Conservation (phyloP, 1,140 invertebrate species). For the Drosophila subobscura region DNA sequence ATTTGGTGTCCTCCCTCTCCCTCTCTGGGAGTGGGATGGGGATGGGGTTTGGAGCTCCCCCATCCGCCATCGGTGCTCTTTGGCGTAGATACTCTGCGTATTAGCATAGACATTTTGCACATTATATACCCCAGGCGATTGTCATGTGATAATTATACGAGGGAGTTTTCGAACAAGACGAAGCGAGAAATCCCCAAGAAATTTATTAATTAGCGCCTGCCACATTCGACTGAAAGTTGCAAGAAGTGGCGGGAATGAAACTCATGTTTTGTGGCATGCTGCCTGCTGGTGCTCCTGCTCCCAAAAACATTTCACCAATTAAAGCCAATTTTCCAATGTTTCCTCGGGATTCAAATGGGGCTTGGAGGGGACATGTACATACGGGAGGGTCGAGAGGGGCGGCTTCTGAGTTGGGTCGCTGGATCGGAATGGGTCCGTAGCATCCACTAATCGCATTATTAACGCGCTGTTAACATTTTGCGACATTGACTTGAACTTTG, state of each 20-base stretch:
- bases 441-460: slow-evolving; percentile 76
- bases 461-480: slow-evolving; percentile 77
- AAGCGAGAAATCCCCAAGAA: slow-evolving; percentile 49
- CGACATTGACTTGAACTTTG: slow-evolving; percentile 75
- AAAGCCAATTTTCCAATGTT: slow-evolving; percentile 71
- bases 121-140: slow-evolving; percentile 43
- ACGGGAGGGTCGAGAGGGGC: neutral
- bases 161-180: slow-evolving; percentile 32
- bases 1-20: slow-evolving; percentile 10
- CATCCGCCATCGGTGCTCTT: no score
- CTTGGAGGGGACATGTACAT: slow-evolving; percentile 28
- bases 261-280: slow-evolving; percentile 37
- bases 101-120: slow-evolving; percentile 57
- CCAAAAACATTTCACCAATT: slow-evolving; percentile 60
- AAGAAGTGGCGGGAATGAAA: slow-evolving; percentile 1
- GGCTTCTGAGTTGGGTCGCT: slow-evolving; percentile 8
- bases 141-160: slow-evolving; percentile 53
- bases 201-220: slow-evolving; percentile 55
- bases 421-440: slow-evolving; percentile 40
- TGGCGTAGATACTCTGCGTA: slow-evolving; percentile 24
- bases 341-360: slow-evolving; percentile 53
- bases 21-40: no score
- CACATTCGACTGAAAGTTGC: neutral
- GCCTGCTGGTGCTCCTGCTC: no score
- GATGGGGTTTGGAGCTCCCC: no score